Evolutionary conservation across 2,797 vertebrate species (phyloP).

Genomic region (Oreonectes daqikongensis): DNA sequence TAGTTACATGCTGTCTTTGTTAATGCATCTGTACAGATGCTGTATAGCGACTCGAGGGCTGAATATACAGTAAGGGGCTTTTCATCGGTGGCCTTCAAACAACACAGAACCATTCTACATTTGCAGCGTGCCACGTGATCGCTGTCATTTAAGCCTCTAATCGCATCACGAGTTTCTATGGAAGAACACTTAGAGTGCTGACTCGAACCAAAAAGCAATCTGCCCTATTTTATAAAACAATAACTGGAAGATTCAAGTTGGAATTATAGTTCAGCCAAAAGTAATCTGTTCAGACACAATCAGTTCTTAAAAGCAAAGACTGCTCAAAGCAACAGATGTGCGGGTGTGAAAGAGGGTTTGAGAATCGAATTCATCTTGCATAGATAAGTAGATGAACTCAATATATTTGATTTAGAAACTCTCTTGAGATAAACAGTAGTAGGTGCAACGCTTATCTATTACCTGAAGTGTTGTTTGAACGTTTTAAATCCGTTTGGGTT

Average conservation of each 20-base stretch:
- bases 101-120: constrained; percentile 1
- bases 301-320: not conserved
- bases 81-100: constrained; percentile 14
- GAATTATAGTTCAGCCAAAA: constrained; percentile 2
- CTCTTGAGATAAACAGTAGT: not conserved
- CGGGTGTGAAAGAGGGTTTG: not conserved
- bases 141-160: not conserved
- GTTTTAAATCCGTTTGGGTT: not conserved
- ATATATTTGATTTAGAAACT: constrained; percentile 3
- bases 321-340: constrained; percentile 11
- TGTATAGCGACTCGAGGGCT: not conserved
- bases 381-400: constrained; percentile 3
- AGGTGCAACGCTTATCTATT: not conserved
- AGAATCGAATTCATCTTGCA: not conserved
- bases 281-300: not conserved
- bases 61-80: not conserved
- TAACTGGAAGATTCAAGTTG: not conserved
- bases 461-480: not conserved
- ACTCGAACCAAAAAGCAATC: constrained; percentile 5
- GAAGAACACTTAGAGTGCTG: not conserved
- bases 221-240: not conserved
- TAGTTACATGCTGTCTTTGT: not conserved
- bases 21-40: not conserved
- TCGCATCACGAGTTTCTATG: constrained; percentile 4
- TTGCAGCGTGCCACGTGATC: not conserved